Conservation (phyloP, 1,140 invertebrate species). For the Diuraphis noxia region DNA sequence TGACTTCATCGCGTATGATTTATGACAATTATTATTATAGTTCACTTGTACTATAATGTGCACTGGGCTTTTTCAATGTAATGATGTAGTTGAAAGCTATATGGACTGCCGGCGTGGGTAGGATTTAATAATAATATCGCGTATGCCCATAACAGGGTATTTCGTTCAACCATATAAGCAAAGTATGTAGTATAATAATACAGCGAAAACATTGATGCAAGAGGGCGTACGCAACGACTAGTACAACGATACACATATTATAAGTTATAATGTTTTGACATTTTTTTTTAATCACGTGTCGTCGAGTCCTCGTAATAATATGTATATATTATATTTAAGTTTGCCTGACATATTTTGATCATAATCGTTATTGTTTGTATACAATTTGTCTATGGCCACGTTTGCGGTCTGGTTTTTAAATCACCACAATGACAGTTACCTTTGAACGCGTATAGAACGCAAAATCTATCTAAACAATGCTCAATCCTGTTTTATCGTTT, state of each 20-base stretch:
- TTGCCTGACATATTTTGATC: not conserved
- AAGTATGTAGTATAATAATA: not conserved
- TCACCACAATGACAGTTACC: not conserved
- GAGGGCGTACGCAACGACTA: not conserved
- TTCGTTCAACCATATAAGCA: constrained; percentile 21
- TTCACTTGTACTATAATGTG: not conserved
- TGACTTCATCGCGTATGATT: constrained; percentile 23
- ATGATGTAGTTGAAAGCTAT: not conserved
- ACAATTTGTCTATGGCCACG: not conserved
- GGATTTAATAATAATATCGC: not conserved
- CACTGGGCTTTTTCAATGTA: not conserved
- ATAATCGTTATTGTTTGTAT: not conserved
- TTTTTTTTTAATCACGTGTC: not conserved
- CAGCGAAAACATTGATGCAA: not conserved
- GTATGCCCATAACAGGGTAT: constrained; percentile 44
- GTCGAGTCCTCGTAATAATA: no score
- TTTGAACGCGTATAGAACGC: not conserved
- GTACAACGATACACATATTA: not conserved
- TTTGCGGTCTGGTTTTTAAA: not conserved
- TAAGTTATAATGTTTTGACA: not conserved
- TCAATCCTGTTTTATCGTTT: no score
- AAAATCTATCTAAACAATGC: not conserved
- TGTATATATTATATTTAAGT: not conserved
- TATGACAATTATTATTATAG: constrained; percentile 27
- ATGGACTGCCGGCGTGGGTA: not conserved